These are phyloP conservation scores for Yponomeuta cagnagella DNA, from an alignment of 2,888 invertebrate species.

Conservation along the genomic window DNA sequence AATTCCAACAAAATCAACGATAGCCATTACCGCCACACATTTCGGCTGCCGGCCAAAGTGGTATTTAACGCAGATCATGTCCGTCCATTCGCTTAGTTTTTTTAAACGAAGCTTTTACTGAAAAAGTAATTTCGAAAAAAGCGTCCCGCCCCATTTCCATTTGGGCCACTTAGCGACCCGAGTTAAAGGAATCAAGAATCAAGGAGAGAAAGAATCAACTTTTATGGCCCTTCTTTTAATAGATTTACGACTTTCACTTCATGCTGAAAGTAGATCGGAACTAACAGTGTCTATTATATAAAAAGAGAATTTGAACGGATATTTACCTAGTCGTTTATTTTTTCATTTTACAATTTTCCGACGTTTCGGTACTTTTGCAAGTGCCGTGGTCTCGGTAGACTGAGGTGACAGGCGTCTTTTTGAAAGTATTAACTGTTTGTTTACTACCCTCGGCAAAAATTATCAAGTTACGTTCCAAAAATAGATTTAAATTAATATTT, in stretches of 20 bases:
- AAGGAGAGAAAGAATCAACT: conserved; percentile 17
- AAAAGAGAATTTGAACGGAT: too few species aligned
- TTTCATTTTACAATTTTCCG: too few species aligned
- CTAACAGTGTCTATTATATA: background rate
- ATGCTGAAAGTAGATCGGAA: background rate
- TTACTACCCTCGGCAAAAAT: too few species aligned
- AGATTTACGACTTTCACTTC: conserved; percentile 9
- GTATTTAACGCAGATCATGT: conserved; percentile 36
- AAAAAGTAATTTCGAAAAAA: conserved; percentile 43
- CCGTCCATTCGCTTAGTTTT: conserved; percentile 47
- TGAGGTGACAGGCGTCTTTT: too few species aligned
- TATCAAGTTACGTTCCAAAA: too few species aligned
- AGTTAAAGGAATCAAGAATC: conserved; percentile 32
- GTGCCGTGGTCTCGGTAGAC: too few species aligned
- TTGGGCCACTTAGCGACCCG: conserved; percentile 52
- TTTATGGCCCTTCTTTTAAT: conserved; percentile 14
- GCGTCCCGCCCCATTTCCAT: conserved; percentile 43
- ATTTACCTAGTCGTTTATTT: too few species aligned
- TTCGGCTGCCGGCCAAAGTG: conserved; percentile 27
- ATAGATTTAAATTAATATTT: too few species aligned
- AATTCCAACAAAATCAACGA: background rate
- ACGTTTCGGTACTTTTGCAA: too few species aligned
- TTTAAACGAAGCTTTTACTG: conserved; percentile 58
- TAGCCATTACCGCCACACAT: background rate
- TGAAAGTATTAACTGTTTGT: too few species aligned